Evolutionary conservation across 2,888 invertebrate species (phyloP).

Genomic region (Andricus curvator): DNA sequence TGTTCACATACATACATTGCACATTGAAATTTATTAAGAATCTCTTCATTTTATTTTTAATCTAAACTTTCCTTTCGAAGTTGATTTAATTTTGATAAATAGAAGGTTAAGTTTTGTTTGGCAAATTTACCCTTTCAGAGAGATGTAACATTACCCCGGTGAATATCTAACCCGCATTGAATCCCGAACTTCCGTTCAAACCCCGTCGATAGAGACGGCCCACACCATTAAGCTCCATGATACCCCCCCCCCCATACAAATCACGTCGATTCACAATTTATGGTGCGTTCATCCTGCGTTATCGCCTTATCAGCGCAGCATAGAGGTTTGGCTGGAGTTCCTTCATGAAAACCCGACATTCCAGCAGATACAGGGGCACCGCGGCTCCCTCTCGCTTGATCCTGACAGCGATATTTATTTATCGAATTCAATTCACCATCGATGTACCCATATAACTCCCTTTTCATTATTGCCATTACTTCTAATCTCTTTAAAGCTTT

Average conservation of each 20-base stretch:
- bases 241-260: conserved; percentile 64
- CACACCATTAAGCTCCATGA: conserved; percentile 68
- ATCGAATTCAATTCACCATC: conserved; percentile 17
- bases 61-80: no score
- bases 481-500: background rate
- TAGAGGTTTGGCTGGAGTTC: conserved; percentile 44
- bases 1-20: no score
- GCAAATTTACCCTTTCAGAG: conserved; percentile 44
- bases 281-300: conserved; percentile 62
- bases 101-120: conserved; percentile 40
- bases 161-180: conserved; percentile 55
- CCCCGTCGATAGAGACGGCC: conserved; percentile 61
- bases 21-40: no score
- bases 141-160: conserved; percentile 44
- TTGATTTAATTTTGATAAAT: background rate
- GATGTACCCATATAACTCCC: conserved; percentile 35
- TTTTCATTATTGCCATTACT: background rate
- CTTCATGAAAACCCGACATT: conserved; percentile 53
- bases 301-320: conserved; percentile 65
- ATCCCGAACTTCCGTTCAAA: conserved; percentile 61
- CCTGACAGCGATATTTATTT: conserved; percentile 11
- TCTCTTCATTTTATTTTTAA: no score
- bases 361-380: conserved; percentile 43
- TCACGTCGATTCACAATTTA: conserved; percentile 71
- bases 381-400: conserved; percentile 23